A percentile compares a stretch with the other conserved stretches of the same genome.
Evolutionary conservation across 2,888 invertebrate species (phyloP).

Genomic region (Strigamia crassipes): DNA sequence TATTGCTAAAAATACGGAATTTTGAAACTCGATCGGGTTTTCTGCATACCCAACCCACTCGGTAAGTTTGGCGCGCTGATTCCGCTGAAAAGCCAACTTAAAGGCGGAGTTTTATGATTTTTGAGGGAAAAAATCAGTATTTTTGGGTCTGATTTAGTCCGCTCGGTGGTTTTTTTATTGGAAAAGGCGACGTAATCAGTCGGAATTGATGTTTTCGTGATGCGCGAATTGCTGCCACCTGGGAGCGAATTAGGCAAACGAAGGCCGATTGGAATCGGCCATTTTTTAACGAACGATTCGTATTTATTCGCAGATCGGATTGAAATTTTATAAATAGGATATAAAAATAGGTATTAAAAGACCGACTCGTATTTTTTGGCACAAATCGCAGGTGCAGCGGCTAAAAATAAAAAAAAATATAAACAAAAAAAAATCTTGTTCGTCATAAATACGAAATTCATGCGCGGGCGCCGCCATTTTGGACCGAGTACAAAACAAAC

Average conservation of each 20-base stretch:
- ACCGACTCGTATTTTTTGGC: slow-evolving; percentile 6
- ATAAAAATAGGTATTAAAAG: neutral
- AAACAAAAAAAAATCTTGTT: neutral
- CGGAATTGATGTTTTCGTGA: too few species aligned
- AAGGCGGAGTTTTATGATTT: slow-evolving; percentile 2
- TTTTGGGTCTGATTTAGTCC: neutral
- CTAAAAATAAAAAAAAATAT: neutral
- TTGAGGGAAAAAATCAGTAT: neutral
- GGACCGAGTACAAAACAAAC: neutral
- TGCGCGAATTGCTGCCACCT: slow-evolving; percentile 2
- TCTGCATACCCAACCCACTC: neutral
- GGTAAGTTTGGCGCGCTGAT: too few species aligned
- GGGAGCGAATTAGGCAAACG: neutral
- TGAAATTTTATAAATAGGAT: neutral
- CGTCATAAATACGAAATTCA: neutral
- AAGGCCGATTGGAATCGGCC: neutral
- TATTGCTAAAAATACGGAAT: slow-evolving; percentile 10
- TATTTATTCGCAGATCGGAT: neutral
- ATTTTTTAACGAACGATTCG: neutral
- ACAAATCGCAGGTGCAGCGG: neutral
- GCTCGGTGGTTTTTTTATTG: neutral
- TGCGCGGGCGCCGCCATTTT: neutral
- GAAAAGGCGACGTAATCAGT: too few species aligned
- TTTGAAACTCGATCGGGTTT: neutral
- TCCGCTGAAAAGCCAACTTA: neutral